phyloP scores from a whole-genome alignment of 37 sponge, comb jelly and placozoan species.

The Ephydatia muelleri region DNA sequence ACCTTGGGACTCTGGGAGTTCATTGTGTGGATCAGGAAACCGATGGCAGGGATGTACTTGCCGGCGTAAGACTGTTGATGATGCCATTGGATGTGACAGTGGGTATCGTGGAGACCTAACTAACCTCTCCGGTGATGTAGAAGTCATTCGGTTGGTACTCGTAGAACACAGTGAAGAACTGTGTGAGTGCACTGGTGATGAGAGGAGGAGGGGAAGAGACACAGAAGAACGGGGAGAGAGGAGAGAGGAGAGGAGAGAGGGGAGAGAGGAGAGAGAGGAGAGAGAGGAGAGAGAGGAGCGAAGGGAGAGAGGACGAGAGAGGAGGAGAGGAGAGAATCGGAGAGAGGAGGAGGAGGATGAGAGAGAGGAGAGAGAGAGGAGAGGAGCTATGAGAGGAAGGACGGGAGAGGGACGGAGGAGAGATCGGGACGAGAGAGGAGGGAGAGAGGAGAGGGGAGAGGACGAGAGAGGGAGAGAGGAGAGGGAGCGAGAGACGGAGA shows the following conservation, averaged over 20 bases:
- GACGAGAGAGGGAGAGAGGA: no score
- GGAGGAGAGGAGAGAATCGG: no score
- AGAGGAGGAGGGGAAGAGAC: background rate
- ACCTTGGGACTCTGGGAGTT: conserved; percentile 40
- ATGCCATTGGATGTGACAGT: background rate
- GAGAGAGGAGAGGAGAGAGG: background rate
- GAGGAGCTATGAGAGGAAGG: no score
- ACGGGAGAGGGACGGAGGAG: no score
- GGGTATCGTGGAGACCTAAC: background rate
- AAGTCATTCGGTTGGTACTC: conserved; percentile 81
- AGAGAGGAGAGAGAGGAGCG: no score
- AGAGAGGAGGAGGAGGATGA: no score
- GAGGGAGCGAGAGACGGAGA: no score
- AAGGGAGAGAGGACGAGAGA: no score
- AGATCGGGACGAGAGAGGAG: no score
- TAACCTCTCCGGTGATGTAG: conserved; percentile 89
- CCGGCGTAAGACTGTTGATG: conserved; percentile 86
- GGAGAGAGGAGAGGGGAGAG: no score
- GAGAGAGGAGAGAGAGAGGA: no score
- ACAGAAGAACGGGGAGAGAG: no score
- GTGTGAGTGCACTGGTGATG: conserved; percentile 48
- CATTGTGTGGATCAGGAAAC: conserved; percentile 70
- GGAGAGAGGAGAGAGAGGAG: background rate
- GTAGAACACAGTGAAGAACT: conserved; percentile 80
- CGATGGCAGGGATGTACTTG: conserved; percentile 90